These are phyloP conservation scores for Smutsia temminckii DNA, from an alignment of 2,797 vertebrate species.

Conservation along the genomic window DNA sequence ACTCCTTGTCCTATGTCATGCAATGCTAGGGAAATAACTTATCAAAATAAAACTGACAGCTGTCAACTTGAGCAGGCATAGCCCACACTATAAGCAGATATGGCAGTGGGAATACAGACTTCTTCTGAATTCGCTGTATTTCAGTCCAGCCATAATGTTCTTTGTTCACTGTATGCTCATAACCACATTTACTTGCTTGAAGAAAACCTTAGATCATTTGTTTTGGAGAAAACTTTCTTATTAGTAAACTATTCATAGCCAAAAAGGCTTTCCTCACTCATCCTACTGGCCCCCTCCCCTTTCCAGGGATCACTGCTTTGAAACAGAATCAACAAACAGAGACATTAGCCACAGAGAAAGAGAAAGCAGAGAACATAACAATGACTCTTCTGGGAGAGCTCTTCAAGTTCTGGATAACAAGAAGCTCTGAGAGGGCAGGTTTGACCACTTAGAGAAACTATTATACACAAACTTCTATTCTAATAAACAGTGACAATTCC, in stretches of 20 bases:
- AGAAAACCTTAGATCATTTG: not conserved
- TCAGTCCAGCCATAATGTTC: not conserved
- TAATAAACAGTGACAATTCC: not conserved
- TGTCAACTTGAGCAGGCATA: not conserved
- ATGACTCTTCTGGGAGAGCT: not conserved
- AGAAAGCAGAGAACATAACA: not conserved
- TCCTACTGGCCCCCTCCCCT: not conserved
- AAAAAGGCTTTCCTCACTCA: not conserved
- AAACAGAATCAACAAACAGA: slow-evolving; percentile 30
- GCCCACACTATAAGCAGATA: not conserved
- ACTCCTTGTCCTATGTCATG: not conserved
- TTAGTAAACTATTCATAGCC: not conserved
- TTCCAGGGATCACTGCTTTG: not conserved
- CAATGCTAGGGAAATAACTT: not conserved
- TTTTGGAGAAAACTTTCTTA: slow-evolving; percentile 23
- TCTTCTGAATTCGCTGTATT: not conserved
- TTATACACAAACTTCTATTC: not conserved
- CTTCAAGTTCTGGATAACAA: not conserved
- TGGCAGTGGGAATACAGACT: not conserved
- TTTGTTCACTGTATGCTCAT: not conserved
- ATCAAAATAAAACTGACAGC: slow-evolving; percentile 7
- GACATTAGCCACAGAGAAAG: not conserved
- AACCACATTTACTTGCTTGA: not conserved
- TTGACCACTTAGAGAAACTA: not conserved
- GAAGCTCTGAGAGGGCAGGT: slow-evolving; percentile 11